Percentiles rank a stretch among this genome's conserved stretches.
These are phyloP conservation scores for Lepus americanus DNA, from an alignment of 2,113 vertebrate genomes.

Conservation along the genomic window DNA sequence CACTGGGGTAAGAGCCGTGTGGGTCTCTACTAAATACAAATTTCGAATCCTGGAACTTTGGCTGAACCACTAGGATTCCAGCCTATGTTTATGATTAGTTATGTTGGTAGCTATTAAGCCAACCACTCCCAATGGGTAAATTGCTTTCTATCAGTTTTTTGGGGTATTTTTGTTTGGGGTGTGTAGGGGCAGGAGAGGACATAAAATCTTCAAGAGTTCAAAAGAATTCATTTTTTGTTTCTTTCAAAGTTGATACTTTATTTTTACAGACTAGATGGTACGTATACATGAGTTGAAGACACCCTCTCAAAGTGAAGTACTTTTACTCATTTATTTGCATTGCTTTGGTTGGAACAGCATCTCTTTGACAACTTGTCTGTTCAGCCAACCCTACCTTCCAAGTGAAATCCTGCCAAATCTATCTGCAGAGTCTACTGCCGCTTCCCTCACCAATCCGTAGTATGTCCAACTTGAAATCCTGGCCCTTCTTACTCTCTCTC, in stretches of 20 bases:
- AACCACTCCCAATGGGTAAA: neutral
- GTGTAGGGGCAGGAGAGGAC: no score
- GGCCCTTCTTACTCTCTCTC: neutral
- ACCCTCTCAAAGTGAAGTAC: neutral
- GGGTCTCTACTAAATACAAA: neutral
- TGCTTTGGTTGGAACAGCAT: neutral
- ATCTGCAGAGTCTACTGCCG: neutral
- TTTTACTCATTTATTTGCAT: slow-evolving; percentile 26
- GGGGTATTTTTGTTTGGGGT: neutral
- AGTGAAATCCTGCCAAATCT: slow-evolving; percentile 16
- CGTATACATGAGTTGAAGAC: neutral
- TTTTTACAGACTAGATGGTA: neutral
- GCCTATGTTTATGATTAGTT: slow-evolving; percentile 27
- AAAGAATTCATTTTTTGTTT: neutral
- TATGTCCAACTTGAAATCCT: neutral
- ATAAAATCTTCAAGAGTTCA: slow-evolving; percentile 28
- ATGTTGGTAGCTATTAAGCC: neutral
- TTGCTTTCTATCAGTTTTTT: neutral
- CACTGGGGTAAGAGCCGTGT: neutral
- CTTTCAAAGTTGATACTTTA: neutral
- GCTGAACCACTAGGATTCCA: neutral
- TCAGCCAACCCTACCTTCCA: neutral
- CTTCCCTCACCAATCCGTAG: neutral
- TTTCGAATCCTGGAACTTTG: neutral
- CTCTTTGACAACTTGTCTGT: neutral